Base-by-base conservation (phyloP, 2,888 invertebrate species). In the Cheilosia scutellata region DNA sequence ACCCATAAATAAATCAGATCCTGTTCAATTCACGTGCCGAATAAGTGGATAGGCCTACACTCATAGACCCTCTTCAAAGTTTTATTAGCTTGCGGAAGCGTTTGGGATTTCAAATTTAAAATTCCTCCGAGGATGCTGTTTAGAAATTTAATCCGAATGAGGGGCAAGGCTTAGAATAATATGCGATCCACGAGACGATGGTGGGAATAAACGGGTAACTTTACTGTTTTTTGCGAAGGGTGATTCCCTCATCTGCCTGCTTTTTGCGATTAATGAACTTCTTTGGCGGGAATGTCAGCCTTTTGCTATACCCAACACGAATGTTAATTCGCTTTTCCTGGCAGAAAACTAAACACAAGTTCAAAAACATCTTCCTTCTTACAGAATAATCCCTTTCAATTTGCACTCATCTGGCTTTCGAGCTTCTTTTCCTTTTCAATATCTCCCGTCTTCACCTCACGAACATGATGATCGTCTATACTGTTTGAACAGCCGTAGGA, bases 1-100 rank as follows among this genome's bases (percentile, higher is more conserved):
- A 40, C 0, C 31, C 58, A 66, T 76, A 66, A 60, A 76, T 76
- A 76, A 60, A 76, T 76, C 66, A 31, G 58, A 66, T 76, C n/a
- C 76, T 42, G 76, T 60, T 76, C 66, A 66, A 76, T 57, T 65
- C 65, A 57, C 65, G 65, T 65, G 65, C 65, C 65, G n/a, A 20
- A 2, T 31, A 68, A 58, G 57, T 66, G 58, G 58, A 29, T 40
- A 16, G 31, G 31, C 27, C 11, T 25, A 25, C 29, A 3, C n/a
- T 27, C 5, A 37, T 3, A 20, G 58, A 68, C 58, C 66, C 76
- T 76, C 66, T 76, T 76, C 66, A 76, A 51, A 60, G 31, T 76
- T 76, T 76, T 68, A 76, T 76, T 76, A 51, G 66, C 33, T 68
- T 76, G 76, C 33, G 66, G 66, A 76, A 58, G 66, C 76, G 31